These are phyloP conservation scores for Pluvianellus socialis DNA, from an alignment of 2,113 vertebrate species.

Conservation along the genomic window DNA sequence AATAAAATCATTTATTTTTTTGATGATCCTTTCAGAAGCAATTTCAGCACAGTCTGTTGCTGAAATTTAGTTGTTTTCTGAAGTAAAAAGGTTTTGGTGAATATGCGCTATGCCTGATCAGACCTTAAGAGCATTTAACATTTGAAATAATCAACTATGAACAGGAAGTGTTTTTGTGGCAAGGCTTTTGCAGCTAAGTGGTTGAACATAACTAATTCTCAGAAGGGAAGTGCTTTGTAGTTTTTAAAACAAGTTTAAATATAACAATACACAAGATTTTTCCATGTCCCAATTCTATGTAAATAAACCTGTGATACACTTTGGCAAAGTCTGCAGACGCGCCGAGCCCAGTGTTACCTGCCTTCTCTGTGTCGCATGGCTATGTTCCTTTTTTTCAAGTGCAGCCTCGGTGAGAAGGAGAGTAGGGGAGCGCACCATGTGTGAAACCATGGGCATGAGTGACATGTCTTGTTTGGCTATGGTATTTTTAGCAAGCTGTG, in stretches of 20 bases:
- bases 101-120: not conserved
- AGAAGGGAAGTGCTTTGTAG: slow-evolving; percentile 75
- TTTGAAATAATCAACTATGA: slow-evolving; percentile 11
- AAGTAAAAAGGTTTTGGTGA: not conserved
- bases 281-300: not conserved
- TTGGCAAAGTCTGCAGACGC: not conserved
- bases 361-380: not conserved
- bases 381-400: not conserved
- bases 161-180: slow-evolving; percentile 76
- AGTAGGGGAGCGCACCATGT: rapidly evolving
- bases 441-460: not conserved
- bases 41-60: not conserved
- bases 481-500: not conserved
- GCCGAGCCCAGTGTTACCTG: rapidly evolving
- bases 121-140: not conserved
- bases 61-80: not conserved
- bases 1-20: not conserved
- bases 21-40: not conserved
- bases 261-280: not conserved
- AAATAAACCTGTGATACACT: not conserved
- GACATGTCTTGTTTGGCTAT: not conserved
- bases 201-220: slow-evolving; percentile 71
- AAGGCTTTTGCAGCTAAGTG: slow-evolving; percentile 52
- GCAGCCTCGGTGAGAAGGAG: not conserved
- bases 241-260: slow-evolving; percentile 4